Conservation (phyloP, 1,140 invertebrate genomes). For the Batillaria attramentaria region DNA sequence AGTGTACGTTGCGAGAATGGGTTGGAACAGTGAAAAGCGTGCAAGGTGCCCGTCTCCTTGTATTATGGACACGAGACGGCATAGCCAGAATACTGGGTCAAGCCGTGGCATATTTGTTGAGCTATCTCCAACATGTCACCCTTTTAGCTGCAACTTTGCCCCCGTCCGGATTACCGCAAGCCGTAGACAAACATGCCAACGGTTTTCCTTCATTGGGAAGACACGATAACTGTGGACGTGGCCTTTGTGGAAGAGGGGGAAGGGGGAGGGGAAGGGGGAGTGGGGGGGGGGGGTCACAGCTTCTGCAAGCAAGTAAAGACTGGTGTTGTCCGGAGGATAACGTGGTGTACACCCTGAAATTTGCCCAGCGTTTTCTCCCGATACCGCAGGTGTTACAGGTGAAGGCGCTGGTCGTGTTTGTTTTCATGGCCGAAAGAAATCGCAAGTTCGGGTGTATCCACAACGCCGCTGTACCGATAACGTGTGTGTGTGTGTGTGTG, state of each 20-base stretch:
- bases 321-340: no score
- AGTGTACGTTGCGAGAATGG: no score
- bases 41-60: no score
- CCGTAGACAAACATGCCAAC: neutral
- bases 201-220: neutral
- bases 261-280: neutral
- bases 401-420: neutral
- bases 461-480: no score
- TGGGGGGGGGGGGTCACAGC: neutral
- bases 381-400: neutral
- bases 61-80: no score
- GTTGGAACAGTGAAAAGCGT: no score
- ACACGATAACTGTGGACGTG: neutral
- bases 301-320: no score
- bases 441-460: no score
- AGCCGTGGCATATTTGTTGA: neutral
- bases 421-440: neutral
- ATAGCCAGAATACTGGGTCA: neutral
- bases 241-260: neutral
- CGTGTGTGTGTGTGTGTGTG: slow-evolving; percentile 6
- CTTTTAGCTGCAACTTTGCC: neutral
- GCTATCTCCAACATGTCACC: neutral
- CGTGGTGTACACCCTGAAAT: no score
- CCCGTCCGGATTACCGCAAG: neutral
- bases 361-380: no score